Base-by-base conservation (phyloP, 2,888 invertebrate genomes). In the Dioctria linearis region DNA sequence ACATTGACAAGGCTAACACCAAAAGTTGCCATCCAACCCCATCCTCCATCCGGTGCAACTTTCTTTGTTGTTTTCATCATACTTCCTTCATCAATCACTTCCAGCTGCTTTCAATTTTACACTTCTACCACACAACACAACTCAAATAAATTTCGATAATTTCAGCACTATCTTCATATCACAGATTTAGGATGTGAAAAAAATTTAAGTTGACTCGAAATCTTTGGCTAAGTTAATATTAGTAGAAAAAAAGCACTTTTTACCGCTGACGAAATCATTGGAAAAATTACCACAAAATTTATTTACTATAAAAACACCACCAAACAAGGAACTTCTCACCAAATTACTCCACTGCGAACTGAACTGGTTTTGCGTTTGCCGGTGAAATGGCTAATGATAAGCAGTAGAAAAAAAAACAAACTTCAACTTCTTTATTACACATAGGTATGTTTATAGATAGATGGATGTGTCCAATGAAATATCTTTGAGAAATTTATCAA, bases 21-120 rank as follows among this genome's bases (percentile, higher is more conserved):
- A 83, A 95, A 89, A 83, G 95, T 94, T 82, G 95, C 95, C 90
- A 95, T 92, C 95, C 96, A 96, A 79, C 96, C 96, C 95, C 95
- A 96, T 78, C 96, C 96, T 76, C 96, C 96, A 87, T 96, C 96
- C 65, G 96, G 96, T 51, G 95, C 94, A 84, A 94, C 93, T 89
- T 93, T 93, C 89, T 90, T 92, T 39, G 91, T 91, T 83, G 90
- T 88, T 84, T 90, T 90, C 83, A 84, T 85, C 84, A 88, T 89
- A 79, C 84, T 85, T 84, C 84, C 83, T 37, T 25, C 25, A 25
- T 25, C 25, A 25, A 25, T 25, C 25, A 25, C 59, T 63, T 40
- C 63, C 49, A 13, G 61, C 37, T 76, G 63, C 63, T 61, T 76
- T 73, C 73, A 51, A 59, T 73, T 59, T 73, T 40, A 25, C 54